These are phyloP conservation scores for Macropus fuliginosus DNA, from an alignment of 2,797 vertebrate species.

Conservation along the genomic window DNA sequence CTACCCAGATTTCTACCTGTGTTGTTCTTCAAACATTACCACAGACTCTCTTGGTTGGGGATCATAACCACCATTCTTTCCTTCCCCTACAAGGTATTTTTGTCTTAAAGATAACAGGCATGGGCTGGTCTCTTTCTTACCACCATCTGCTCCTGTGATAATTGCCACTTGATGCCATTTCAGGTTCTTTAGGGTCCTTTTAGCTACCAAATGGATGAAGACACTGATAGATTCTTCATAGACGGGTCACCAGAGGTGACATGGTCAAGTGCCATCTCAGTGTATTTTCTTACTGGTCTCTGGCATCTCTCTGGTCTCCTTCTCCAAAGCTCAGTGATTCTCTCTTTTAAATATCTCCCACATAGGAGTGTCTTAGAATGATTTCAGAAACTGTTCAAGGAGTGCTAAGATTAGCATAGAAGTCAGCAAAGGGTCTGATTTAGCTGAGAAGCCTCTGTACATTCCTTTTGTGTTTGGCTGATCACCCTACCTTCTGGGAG, in stretches of 20 bases:
- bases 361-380: neutral
- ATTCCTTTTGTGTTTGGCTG: neutral
- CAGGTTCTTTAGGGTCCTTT: neutral
- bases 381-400: neutral
- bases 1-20: neutral
- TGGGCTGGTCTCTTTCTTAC: neutral
- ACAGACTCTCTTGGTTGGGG: neutral
- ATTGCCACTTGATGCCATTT: neutral
- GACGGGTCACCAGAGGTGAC: neutral
- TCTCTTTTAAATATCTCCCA: neutral
- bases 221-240: neutral
- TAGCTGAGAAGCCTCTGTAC: neutral
- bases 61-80: neutral
- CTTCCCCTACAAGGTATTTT: neutral
- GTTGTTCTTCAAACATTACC: neutral
- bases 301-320: neutral
- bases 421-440: neutral
- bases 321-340: neutral
- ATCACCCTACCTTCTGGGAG: neutral
- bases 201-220: neutral
- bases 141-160: neutral
- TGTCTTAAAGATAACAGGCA: neutral
- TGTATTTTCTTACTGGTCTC: neutral
- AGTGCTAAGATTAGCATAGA: neutral
- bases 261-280: neutral